A percentile compares a stretch with the other conserved stretches of the same genome.
These are phyloP conservation scores for Enteromius thamalakanensis DNA, from an alignment of 2,797 vertebrate genomes.

Conservation along the genomic window DNA sequence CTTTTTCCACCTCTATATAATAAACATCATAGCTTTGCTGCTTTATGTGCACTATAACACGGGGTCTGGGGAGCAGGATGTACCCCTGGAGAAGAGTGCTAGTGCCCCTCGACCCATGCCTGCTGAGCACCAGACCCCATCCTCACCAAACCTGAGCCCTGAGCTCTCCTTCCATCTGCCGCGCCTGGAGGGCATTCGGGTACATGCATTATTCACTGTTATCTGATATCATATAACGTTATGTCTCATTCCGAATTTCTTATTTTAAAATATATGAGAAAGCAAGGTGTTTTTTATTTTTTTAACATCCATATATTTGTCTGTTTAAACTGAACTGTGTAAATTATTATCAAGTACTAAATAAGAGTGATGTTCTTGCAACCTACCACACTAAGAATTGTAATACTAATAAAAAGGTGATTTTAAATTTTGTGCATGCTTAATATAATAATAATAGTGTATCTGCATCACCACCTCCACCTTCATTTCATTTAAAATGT, in stretches of 20 bases:
- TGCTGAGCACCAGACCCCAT: conserved; percentile 32
- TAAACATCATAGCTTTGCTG: conserved; percentile 89
- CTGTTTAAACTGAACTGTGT: background rate
- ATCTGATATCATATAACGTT: background rate
- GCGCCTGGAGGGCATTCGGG: conserved; percentile 92
- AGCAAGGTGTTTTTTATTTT: background rate
- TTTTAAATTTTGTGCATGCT: background rate
- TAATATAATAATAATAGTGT: background rate
- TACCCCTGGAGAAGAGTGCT: conserved; percentile 41
- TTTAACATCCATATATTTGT: background rate
- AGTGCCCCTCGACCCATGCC: conserved; percentile 45
- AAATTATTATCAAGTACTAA: background rate
- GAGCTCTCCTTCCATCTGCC: conserved; percentile 73
- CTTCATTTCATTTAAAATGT: background rate
- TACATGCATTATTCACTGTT: conserved; percentile 57
- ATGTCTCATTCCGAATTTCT: background rate
- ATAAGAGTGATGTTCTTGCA: background rate
- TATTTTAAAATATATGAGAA: background rate
- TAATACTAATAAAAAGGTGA: background rate
- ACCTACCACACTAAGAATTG: background rate
- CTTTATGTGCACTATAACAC: conserved; percentile 94
- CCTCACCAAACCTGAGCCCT: conserved; percentile 59
- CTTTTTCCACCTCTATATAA: conserved; percentile 91
- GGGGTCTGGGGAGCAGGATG: conserved; percentile 71
- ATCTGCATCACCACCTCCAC: background rate